Percentiles rank a stretch among this genome's conserved stretches.
Conservation (phyloP, 2,888 invertebrate genomes). For the Ichneumoninae sp. region DNA sequence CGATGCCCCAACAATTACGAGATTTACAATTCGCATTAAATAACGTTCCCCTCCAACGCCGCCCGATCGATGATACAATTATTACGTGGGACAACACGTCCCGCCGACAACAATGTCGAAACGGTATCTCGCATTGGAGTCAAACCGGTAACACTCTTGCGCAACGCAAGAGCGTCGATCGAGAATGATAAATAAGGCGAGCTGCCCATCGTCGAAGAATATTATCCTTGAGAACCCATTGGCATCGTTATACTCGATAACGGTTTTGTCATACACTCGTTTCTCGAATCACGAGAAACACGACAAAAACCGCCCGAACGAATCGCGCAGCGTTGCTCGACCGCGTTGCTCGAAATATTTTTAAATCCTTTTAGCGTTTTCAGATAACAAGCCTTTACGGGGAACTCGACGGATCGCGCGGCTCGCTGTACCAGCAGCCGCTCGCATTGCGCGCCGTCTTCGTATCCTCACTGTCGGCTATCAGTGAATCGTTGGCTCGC, state of each 20-base stretch:
- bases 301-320: no score
- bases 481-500: conserved; percentile 7
- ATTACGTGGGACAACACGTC: neutral
- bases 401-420: no score
- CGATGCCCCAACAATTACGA: neutral
- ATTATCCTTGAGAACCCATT: neutral
- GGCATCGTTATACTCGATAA: neutral
- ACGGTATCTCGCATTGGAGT: neutral
- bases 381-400: no score
- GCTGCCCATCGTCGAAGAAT: neutral
- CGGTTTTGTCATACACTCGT: no score
- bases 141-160: neutral
- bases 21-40: neutral
- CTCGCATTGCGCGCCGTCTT: neutral
- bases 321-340: no score
- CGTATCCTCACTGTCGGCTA: neutral
- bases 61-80: no score
- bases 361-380: no score
- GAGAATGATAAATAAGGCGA: neutral
- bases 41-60: neutral
- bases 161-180: neutral
- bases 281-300: no score
- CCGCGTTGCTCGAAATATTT: no score
- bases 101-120: neutral
- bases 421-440: neutral